phyloP scores from a whole-genome alignment of 2,888 invertebrate genomes.

The Doris montereyensis region DNA sequence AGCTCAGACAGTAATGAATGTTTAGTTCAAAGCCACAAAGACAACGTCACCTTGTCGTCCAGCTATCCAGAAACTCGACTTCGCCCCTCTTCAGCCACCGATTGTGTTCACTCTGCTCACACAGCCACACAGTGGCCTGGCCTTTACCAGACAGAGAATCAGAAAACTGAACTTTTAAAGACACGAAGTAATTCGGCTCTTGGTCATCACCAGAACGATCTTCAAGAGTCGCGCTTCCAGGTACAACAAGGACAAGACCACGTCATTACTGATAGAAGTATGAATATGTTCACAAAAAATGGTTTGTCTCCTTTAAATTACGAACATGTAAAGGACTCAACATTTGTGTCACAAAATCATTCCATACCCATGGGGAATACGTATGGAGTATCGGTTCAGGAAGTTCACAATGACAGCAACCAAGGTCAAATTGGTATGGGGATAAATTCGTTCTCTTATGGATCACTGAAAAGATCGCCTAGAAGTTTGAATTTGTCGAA shows the following conservation, averaged over 20 bases:
- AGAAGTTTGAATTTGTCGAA: neutral
- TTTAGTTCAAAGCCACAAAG: too few species aligned
- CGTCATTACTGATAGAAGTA: neutral
- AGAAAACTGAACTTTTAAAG: neutral
- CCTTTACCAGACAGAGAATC: neutral
- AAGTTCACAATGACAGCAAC: neutral
- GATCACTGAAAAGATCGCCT: neutral
- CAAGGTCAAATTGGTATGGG: neutral
- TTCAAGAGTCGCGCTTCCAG: neutral
- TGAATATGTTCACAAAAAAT: too few species aligned
- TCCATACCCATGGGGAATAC: neutral
- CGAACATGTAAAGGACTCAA: neutral
- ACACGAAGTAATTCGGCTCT: constrained; percentile 1
- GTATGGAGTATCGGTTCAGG: neutral
- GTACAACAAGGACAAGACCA: neutral
- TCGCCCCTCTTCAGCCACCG: constrained; percentile 7
- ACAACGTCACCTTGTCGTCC: neutral
- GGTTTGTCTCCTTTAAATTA: neutral
- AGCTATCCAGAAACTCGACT: neutral
- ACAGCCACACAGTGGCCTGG: neutral
- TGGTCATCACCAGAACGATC: neutral
- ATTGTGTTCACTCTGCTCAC: neutral
- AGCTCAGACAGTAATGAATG: neutral
- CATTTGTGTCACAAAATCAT: neutral
- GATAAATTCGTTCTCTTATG: neutral